Conservation (phyloP, 2,113 vertebrate genomes). For the Amia ocellicauda region DNA sequence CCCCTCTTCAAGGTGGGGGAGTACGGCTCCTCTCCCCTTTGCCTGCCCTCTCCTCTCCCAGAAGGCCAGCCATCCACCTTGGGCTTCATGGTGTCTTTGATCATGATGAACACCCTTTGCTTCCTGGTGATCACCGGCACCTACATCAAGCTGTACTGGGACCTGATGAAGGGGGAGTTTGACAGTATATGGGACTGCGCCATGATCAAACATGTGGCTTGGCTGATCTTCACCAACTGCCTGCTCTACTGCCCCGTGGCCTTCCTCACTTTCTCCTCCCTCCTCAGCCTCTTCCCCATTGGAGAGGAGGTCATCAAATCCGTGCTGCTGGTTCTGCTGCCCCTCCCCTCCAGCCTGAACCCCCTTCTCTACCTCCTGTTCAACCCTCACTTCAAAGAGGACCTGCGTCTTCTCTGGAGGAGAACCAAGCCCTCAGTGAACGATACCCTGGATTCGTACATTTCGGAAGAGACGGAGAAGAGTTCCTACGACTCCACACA, state of each 20-base stretch:
- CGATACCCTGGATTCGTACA: constrained; percentile 57
- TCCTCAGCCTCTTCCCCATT: constrained; percentile 80
- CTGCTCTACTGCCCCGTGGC: constrained; percentile 90
- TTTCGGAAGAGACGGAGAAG: constrained; percentile 75
- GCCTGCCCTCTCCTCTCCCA: constrained; percentile 78
- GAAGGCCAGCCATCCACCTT: constrained; percentile 64
- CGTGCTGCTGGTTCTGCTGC: constrained; percentile 81
- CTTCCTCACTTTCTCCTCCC: constrained; percentile 87
- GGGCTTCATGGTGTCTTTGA: constrained; percentile 67
- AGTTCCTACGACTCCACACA: constrained; percentile 86
- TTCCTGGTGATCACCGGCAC: constrained; percentile 82
- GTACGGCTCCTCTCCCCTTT: constrained; percentile 87
- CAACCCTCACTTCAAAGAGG: constrained; percentile 78
- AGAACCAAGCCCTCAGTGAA: constrained; percentile 54
- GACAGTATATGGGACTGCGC: constrained; percentile 85
- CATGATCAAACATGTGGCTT: constrained; percentile 90
- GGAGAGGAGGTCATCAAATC: constrained; percentile 87
- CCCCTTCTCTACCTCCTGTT: constrained; percentile 88
- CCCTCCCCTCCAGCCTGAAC: constrained; percentile 87
- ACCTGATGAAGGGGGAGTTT: constrained; percentile 77
- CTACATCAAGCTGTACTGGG: constrained; percentile 88
- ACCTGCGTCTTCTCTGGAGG: constrained; percentile 72
- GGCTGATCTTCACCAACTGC: constrained; percentile 90
- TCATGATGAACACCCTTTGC: constrained; percentile 84
- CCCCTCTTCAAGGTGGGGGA: constrained; percentile 81